A percentile compares a stretch with the other conserved stretches of the same genome.
Evolutionary conservation across 2,797 vertebrate species (phyloP).

Genomic region (Leptodactylus fallax): DNA sequence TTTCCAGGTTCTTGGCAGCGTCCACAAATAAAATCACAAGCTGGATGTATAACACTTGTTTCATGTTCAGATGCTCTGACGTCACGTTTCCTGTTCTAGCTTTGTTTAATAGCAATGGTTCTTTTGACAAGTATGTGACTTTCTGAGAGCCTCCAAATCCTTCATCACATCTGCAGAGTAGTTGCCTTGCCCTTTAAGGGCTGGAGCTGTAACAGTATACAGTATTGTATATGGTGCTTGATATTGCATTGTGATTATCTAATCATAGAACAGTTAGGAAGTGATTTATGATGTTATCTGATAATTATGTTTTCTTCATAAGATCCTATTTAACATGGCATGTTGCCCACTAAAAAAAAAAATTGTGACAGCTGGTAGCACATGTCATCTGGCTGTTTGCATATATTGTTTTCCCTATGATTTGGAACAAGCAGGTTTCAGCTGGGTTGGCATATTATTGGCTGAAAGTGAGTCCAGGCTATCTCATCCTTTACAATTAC

Average conservation of each 20-base stretch:
- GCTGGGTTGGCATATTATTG: background rate
- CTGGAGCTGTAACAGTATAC: background rate
- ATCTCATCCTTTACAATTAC: background rate
- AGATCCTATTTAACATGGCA: background rate
- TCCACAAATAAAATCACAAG: background rate
- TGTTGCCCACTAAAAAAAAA: background rate
- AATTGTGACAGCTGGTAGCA: background rate
- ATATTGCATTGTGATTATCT: background rate
- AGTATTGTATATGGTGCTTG: background rate
- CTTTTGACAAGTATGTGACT: background rate
- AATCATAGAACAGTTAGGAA: background rate
- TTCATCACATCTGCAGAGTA: background rate
- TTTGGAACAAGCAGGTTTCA: background rate
- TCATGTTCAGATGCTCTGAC: background rate
- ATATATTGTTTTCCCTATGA: background rate
- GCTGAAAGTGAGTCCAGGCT: background rate
- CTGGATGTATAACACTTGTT: background rate
- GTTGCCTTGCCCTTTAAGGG: background rate
- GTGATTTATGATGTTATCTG: background rate
- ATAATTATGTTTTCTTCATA: background rate
- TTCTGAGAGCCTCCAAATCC: background rate
- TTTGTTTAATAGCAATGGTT: background rate
- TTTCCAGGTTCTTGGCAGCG: background rate
- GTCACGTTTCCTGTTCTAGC: background rate
- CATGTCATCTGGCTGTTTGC: background rate